A percentile compares a stretch with the other conserved stretches of the same genome.
phyloP scores from a whole-genome alignment of 2,888 invertebrate species.

The Clunio marinus region DNA sequence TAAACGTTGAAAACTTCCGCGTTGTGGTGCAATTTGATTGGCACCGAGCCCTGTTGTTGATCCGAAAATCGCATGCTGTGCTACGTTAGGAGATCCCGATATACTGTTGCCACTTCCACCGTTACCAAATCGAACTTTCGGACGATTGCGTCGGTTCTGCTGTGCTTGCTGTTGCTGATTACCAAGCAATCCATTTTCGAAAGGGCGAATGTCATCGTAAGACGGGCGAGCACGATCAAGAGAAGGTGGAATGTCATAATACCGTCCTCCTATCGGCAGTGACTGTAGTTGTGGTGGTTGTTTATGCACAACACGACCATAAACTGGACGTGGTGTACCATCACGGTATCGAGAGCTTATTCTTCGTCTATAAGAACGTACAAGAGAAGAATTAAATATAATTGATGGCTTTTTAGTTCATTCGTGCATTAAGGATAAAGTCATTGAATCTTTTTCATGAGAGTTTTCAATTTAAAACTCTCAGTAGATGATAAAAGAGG shows the following conservation, averaged over 20 bases:
- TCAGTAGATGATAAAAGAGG: no score
- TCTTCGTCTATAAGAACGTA: background rate
- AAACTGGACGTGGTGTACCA: slow-evolving; percentile 57
- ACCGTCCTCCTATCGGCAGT: slow-evolving; percentile 44
- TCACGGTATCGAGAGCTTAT: slow-evolving; percentile 21
- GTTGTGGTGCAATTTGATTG: slow-evolving; percentile 46
- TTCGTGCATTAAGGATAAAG: background rate
- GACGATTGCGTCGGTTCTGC: background rate
- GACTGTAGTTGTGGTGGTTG: slow-evolving; percentile 55
- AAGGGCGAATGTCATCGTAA: slow-evolving; percentile 53
- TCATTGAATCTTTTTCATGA: background rate
- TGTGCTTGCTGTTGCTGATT: slow-evolving; percentile 41
- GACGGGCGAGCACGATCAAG: slow-evolving; percentile 52
- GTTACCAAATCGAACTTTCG: slow-evolving; percentile 50
- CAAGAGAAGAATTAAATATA: background rate
- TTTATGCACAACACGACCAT: slow-evolving; percentile 68
- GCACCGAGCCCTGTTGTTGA: slow-evolving; percentile 8
- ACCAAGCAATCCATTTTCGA: slow-evolving; percentile 47
- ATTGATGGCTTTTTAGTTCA: background rate
- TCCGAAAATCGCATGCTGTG: slow-evolving; percentile 28
- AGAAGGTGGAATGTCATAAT: slow-evolving; percentile 46
- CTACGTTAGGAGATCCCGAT: background rate
- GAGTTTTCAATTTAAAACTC: no score
- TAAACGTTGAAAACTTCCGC: slow-evolving; percentile 64
- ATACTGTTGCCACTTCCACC: slow-evolving; percentile 43